These are phyloP conservation scores for Oryzias celebensis DNA, from an alignment of 2,113 vertebrate genomes.

Conservation along the genomic window DNA sequence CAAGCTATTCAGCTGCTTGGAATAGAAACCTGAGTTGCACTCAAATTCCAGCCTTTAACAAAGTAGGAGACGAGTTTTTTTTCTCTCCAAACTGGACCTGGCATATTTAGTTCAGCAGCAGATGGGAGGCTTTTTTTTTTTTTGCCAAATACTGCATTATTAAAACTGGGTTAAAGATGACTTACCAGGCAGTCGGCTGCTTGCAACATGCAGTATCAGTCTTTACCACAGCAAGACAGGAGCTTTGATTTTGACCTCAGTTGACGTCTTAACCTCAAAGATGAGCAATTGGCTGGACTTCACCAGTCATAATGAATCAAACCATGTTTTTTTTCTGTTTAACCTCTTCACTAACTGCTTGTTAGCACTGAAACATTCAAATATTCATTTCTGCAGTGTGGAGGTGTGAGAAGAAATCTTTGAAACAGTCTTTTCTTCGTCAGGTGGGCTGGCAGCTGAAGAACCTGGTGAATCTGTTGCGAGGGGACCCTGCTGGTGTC, in stretches of 20 bases:
- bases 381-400: neutral
- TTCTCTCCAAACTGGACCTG: slow-evolving; percentile 58
- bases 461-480: slow-evolving; percentile 79
- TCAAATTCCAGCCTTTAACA: slow-evolving; percentile 25
- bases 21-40: slow-evolving; percentile 16
- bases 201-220: slow-evolving; percentile 15
- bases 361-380: neutral
- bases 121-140: slow-evolving; percentile 22
- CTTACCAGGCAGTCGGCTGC: slow-evolving; percentile 47
- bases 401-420: slow-evolving; percentile 8
- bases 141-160: slow-evolving; percentile 46
- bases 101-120: slow-evolving; percentile 61
- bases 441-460: slow-evolving; percentile 84
- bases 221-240: slow-evolving; percentile 27
- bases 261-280: too few species aligned
- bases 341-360: neutral
- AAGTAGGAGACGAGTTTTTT: slow-evolving; percentile 32
- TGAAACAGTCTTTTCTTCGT: neutral
- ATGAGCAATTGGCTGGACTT: too few species aligned
- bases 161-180: slow-evolving; percentile 51
- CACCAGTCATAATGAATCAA: too few species aligned
- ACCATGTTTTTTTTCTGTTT: too few species aligned
- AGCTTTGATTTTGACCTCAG: too few species aligned
- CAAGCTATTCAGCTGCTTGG: slow-evolving; percentile 31
- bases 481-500: slow-evolving; percentile 78